phyloP scores from a whole-genome alignment of 2,113 vertebrate genomes.

The Pelecanus crispus region DNA sequence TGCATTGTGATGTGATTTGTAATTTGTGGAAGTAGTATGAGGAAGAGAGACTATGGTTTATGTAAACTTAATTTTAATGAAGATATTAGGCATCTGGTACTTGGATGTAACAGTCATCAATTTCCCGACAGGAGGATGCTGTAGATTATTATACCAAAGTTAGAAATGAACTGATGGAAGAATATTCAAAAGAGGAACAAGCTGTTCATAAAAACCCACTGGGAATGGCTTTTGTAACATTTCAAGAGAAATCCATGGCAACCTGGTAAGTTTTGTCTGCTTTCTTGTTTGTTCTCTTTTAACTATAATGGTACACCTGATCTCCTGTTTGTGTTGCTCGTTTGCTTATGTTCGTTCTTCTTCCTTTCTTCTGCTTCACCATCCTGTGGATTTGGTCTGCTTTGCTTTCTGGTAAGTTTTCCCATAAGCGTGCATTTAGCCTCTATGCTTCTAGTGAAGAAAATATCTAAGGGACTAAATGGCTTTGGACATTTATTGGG shows the following conservation, averaged over 20 bases:
- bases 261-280: slow-evolving; percentile 77
- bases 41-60: not conserved
- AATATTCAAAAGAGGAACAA: slow-evolving; percentile 69
- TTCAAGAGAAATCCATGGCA: slow-evolving; percentile 89
- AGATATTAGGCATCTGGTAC: not conserved
- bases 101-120: not conserved
- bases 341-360: slow-evolving; percentile 9
- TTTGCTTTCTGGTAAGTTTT: slow-evolving; percentile 23
- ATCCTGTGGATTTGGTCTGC: not conserved
- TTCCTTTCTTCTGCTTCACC: slow-evolving; percentile 1
- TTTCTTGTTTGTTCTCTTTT: not conserved
- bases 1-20: not conserved
- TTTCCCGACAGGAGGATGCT: slow-evolving; percentile 83
- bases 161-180: slow-evolving; percentile 70
- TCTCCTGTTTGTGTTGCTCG: not conserved
- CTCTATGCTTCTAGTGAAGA: not conserved
- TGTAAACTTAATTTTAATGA: not conserved
- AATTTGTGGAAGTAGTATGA: not conserved
- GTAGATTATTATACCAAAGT: slow-evolving; percentile 82
- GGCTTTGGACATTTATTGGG: not conserved
- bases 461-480: not conserved
- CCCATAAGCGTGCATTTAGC: not conserved
- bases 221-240: slow-evolving; percentile 92
- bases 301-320: not conserved
- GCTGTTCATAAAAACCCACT: slow-evolving; percentile 70